Conservation (phyloP, 2,797 vertebrate species). For the Gouania willdenowi region DNA sequence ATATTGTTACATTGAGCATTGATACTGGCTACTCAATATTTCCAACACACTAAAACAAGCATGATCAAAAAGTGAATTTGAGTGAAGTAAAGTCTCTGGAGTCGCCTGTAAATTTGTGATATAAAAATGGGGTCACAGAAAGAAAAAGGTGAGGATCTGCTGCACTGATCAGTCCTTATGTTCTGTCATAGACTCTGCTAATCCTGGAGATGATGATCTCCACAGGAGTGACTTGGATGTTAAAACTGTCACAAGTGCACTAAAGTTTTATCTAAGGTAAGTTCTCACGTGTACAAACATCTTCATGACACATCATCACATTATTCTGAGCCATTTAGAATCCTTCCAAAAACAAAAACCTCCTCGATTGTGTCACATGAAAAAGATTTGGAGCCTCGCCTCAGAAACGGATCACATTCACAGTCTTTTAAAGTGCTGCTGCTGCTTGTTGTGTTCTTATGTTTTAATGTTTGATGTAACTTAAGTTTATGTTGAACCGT, state of each 20-base stretch:
- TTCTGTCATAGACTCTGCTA: constrained; percentile 77
- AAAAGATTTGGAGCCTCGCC: not conserved
- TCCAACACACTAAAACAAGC: no score
- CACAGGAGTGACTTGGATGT: constrained; percentile 87
- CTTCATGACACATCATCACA: not conserved
- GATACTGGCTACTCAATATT: no score
- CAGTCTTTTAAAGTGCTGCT: not conserved
- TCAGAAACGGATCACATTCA: not conserved
- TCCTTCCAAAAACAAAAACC: not conserved
- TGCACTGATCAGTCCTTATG: no score
- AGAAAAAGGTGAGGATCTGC: no score
- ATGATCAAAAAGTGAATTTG: no score
- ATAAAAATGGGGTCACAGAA: no score
- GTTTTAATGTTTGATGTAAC: not conserved
- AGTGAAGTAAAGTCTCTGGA: no score
- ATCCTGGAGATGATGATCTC: constrained; percentile 88
- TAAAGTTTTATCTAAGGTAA: constrained; percentile 97
- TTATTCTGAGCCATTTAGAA: not conserved
- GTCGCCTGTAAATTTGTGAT: no score
- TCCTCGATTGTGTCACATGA: not conserved
- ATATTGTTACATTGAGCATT: no score
- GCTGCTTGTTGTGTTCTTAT: constrained; percentile 1
- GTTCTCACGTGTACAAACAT: constrained; percentile 12
- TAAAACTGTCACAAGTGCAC: constrained; percentile 94
- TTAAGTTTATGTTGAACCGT: constrained; percentile 17